Percentiles rank a stretch among this genome's conserved stretches.
Conservation (phyloP, 2,797 vertebrate genomes). For the Macroramphosus scolopax region DNA sequence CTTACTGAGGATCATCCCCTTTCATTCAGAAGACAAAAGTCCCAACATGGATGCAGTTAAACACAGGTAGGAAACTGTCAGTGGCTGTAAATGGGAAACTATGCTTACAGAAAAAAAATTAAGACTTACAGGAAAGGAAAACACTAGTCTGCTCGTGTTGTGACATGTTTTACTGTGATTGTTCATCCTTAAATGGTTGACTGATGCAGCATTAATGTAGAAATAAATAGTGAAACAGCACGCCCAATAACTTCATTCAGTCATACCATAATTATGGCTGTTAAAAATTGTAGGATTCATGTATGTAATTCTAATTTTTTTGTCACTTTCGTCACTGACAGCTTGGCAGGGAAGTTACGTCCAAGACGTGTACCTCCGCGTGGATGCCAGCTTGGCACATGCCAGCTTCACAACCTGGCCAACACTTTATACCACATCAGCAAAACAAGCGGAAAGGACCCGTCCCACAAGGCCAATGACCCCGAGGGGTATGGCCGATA, state of each 20-base stretch:
- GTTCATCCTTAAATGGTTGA: too few species aligned
- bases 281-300: too few species aligned
- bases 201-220: too few species aligned
- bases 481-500: slow-evolving; percentile 80
- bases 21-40: slow-evolving; percentile 42
- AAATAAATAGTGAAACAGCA: too few species aligned
- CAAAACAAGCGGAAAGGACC: slow-evolving; percentile 70
- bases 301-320: not conserved
- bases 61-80: slow-evolving; percentile 51
- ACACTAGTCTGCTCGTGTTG: too few species aligned
- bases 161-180: too few species aligned
- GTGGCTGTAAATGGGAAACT: not conserved
- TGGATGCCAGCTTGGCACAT: slow-evolving; percentile 82
- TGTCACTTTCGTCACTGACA: slow-evolving; percentile 22
- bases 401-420: slow-evolving; percentile 82
- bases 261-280: too few species aligned
- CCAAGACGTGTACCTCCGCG: slow-evolving; percentile 55
- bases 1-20: slow-evolving; percentile 52
- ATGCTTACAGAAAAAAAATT: too few species aligned
- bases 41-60: slow-evolving; percentile 35
- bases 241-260: too few species aligned
- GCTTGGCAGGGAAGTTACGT: slow-evolving; percentile 38
- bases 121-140: too few species aligned
- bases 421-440: slow-evolving; percentile 76
- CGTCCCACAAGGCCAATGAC: slow-evolving; percentile 71